phyloP scores from a whole-genome alignment of 2,888 invertebrate species.

The Myathropa florea region DNA sequence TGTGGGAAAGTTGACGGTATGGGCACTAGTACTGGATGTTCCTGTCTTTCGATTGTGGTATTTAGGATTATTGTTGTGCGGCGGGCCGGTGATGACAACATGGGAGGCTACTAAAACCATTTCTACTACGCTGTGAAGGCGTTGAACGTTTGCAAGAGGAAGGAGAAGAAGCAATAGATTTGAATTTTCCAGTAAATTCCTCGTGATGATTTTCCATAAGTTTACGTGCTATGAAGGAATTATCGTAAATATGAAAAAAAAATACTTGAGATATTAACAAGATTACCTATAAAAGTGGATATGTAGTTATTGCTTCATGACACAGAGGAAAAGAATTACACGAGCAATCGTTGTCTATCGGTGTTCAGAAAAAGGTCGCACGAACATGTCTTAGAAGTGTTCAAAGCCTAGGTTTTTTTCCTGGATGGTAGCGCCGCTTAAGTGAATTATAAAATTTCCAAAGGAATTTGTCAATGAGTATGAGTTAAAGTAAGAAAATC shows the following conservation, averaged over 20 bases:
- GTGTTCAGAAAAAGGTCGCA: neutral
- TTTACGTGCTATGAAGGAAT: slow-evolving; percentile 12
- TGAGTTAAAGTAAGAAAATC: too few relatives aligned
- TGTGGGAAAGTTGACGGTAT: neutral
- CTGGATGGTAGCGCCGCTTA: too few relatives aligned
- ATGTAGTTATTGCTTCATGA: neutral
- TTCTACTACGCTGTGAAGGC: neutral
- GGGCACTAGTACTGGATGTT: neutral
- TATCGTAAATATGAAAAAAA: slow-evolving; percentile 10
- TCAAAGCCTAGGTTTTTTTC: neutral
- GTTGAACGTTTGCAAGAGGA: neutral
- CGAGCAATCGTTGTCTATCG: neutral
- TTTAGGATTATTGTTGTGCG: slow-evolving; percentile 18
- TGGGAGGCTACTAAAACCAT: neutral
- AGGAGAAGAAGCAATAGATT: neutral
- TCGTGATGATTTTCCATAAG: neutral
- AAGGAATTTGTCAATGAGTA: too few relatives aligned
- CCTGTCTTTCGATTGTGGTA: slow-evolving; percentile 1
- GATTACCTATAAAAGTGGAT: neutral
- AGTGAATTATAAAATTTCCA: too few relatives aligned
- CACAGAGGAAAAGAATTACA: neutral
- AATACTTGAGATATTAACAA: neutral
- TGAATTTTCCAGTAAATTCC: neutral
- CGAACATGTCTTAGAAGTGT: neutral
- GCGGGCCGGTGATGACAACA: neutral